Evolutionary conservation across 2,797 vertebrate genomes (phyloP).

Genomic region (Leucoraja ocellata): DNA sequence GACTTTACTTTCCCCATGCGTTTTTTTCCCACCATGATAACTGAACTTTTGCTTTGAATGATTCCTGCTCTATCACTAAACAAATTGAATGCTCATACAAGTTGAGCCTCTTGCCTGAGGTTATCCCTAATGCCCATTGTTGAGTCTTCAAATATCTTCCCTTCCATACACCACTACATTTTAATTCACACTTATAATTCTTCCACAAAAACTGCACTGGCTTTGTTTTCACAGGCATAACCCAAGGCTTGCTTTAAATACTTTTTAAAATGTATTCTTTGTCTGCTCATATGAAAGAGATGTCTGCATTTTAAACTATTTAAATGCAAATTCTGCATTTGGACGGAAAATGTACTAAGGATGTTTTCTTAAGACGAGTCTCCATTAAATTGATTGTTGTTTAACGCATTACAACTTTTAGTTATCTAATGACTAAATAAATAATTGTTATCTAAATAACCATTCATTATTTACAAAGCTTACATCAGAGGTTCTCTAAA

Average conservation of each 20-base stretch:
- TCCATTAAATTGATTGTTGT: neutral
- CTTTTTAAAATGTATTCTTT: neutral
- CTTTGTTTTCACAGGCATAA: neutral
- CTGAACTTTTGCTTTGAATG: neutral
- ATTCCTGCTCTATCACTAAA: neutral
- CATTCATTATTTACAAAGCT: no score
- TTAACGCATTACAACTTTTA: neutral
- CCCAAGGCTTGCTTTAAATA: neutral
- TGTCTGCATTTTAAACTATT: neutral
- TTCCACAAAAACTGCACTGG: neutral
- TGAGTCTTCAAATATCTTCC: neutral
- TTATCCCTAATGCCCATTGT: neutral
- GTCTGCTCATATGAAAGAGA: neutral
- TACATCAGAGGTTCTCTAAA: neutral
- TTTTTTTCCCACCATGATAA: neutral
- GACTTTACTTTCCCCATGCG: neutral
- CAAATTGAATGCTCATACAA: neutral
- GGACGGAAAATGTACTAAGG: neutral
- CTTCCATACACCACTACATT: neutral
- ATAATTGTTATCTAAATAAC: no score
- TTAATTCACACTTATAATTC: neutral
- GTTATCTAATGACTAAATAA: neutral
- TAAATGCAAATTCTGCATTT: neutral
- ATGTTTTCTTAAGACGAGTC: neutral
- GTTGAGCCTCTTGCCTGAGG: neutral